Evolutionary conservation across 30 jellyfish, hydroid and myxozoan species (phyloP), one percentile per base, ranked within the genome.

Genomic region (Clytia hemisphaerica): DNA sequence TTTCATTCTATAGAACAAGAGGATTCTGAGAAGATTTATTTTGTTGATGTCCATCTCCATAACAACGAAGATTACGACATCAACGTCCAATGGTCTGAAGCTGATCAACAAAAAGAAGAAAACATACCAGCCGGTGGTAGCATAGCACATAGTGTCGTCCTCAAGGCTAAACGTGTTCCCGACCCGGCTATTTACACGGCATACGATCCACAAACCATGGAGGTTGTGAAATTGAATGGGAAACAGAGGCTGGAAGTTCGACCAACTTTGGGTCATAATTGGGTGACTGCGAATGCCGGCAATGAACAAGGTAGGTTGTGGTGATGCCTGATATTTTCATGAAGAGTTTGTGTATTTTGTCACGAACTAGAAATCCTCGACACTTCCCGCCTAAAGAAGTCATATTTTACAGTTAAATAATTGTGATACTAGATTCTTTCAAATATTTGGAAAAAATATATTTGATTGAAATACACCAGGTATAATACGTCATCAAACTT

Each of bases 141-240:
- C 31, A 58, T 66, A 3, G 51, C 40, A 18, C 72, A 50, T 30
- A 93, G 77, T 19, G 66, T 70, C 26, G 85, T 64, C 25, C 49
- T 84, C 49, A 73, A 44, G 10, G 55, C 84, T 33, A 38, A 53
- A n/a, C 48, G 44, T 0, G 61, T 27, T 1, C 95, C 95, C 2
- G 85, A 62, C 5, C 63, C 73, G 35, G 71, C 77, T 58, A 78
- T 59, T 14, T 84, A 76, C 73, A 84, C 53, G 62, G 93, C 93
- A 5, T 69, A 50, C 58, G 83, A 76, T 42, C 67, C 76, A 16
- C 77, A 72, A 19, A 84, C 89, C n/a, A 37, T 57, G 36, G 78
- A 77, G 5, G 4, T 63, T 36, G 72, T 84, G 35, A 35, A 30
- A 26, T 34, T 84, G 67, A 84, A 84, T 71, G 95, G 95, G 15